Evolutionary conservation across 2,888 invertebrate genomes (phyloP).

Genomic region (Griposia aprilina): DNA sequence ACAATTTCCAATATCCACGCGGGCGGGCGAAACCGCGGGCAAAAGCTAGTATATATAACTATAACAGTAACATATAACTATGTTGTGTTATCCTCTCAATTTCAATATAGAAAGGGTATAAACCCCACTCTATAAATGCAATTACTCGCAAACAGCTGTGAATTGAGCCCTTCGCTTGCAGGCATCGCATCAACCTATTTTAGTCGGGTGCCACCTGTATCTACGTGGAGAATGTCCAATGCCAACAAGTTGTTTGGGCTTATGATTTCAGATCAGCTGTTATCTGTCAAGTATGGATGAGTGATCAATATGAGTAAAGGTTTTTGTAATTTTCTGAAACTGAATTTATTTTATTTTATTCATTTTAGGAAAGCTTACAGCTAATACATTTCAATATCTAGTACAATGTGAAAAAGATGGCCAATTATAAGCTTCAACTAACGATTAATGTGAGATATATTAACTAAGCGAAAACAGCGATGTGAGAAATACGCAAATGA

Average conservation of each 20-base stretch:
- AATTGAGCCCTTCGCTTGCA: conserved; percentile 44
- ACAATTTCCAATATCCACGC: too few species aligned
- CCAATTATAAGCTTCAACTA: too few species aligned
- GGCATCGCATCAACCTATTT: conserved; percentile 42
- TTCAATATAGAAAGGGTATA: conserved; percentile 20
- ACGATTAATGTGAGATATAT: too few species aligned
- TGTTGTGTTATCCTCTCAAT: conserved; percentile 8
- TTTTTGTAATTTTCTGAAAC: background rate
- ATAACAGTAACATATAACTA: background rate
- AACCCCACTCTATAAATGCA: conserved; percentile 34
- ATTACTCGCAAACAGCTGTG: conserved; percentile 51
- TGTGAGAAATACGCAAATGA: too few species aligned
- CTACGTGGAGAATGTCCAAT: conserved; percentile 36
- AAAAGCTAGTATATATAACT: too few species aligned
- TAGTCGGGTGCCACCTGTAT: conserved; percentile 38
- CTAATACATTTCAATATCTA: too few species aligned
- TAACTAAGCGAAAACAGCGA: too few species aligned
- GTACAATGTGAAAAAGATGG: too few species aligned
- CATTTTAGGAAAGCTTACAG: too few species aligned
- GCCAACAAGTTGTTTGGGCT: conserved; percentile 54
- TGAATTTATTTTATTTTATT: too few species aligned
- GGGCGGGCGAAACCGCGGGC: too few species aligned
- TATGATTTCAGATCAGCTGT: conserved; percentile 49
- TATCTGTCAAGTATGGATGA: conserved; percentile 28
- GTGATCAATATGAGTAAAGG: conserved; percentile 1